phyloP scores from a whole-genome alignment of 37 sponge, comb jelly and placozoan species.

The Ephydatia muelleri region DNA sequence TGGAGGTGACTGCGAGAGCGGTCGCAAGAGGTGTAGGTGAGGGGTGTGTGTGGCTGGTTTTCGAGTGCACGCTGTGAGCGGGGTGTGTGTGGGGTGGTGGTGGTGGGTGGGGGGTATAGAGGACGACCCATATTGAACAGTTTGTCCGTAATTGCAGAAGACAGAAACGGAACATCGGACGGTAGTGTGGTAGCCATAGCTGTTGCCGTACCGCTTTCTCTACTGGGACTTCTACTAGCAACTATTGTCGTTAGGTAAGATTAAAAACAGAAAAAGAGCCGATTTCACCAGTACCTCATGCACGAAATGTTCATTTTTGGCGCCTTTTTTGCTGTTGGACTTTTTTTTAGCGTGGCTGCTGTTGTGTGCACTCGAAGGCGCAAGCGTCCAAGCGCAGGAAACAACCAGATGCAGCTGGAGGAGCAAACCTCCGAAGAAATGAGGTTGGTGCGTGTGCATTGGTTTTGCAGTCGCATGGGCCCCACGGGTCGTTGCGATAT shows the following conservation, averaged over 20 bases:
- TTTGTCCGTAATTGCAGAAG: not conserved
- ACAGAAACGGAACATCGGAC: not conserved
- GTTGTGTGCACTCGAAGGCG: not conserved
- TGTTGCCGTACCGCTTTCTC: not conserved
- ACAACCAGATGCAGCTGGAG: not conserved
- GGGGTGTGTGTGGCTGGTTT: not conserved
- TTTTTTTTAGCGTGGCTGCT: not conserved
- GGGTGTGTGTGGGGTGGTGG: no score
- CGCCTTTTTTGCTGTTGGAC: no score
- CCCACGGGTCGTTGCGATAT: no score
- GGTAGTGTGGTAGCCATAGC: not conserved
- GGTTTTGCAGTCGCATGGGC: no score
- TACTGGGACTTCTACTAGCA: not conserved
- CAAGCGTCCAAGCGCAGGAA: not conserved
- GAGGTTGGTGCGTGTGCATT: no score
- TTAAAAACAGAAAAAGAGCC: no score
- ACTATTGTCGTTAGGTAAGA: not conserved
- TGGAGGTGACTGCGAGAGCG: not conserved
- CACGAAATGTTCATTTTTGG: not conserved
- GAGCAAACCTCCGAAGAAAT: not conserved
- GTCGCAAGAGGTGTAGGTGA: not conserved
- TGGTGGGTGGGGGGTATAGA: not conserved
- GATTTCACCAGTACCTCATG: no score
- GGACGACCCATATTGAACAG: not conserved
- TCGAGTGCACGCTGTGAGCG: no score